Evolutionary conservation across 2,888 invertebrate genomes (phyloP), one percentile per base, ranked within the genome.

Genomic region (Cryptophagus acutangulus): DNA sequence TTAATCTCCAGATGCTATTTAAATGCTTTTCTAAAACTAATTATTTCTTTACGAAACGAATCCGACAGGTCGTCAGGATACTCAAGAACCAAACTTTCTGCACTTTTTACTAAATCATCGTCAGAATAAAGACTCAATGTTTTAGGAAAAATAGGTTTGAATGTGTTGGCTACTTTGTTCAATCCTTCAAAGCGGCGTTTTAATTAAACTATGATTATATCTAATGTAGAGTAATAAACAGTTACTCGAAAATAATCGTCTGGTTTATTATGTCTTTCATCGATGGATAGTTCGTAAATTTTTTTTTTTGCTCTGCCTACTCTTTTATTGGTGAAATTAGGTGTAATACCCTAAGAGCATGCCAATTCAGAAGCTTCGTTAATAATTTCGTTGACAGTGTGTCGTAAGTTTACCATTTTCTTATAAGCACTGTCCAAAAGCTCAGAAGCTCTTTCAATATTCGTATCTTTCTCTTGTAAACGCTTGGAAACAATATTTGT

Each of bases 301-400:
- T 33, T 13, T 33, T 33, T 36, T 36, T 36, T 36, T 13, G 28
- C 36, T 10, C 28, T 36, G 28, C 36, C 10, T 10, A 36, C 28
- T 36, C 36, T 36, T n/a, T 12, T n/a, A 36, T 36, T 28, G 9
- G 5, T 9, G 25, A 36, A 20, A 20, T n/a, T 20, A 8, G 24
- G 24, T 8, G 6, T n/a, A 20, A 20, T 20, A 8, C 24, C 24
- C 24, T n/a, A 20, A 20, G 6, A 6, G n/a, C 24, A n/a, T n/a
- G 24, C 36, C 26, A 36, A 36, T 10, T 26, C 36, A 29, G 36
- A 10, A 29, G 25, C 20, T 29, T 36, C 25, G 26, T 36, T 36
- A 10, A 36, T 25, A 36, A 36, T 25, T 29, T 36, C 25, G 4
- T 36, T 25, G 17, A 36, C 24, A 5, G 9, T 30, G 5, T 10